Conservation (phyloP, 92 coral and sea anemone species). For the Epizoanthus rinbou region DNA sequence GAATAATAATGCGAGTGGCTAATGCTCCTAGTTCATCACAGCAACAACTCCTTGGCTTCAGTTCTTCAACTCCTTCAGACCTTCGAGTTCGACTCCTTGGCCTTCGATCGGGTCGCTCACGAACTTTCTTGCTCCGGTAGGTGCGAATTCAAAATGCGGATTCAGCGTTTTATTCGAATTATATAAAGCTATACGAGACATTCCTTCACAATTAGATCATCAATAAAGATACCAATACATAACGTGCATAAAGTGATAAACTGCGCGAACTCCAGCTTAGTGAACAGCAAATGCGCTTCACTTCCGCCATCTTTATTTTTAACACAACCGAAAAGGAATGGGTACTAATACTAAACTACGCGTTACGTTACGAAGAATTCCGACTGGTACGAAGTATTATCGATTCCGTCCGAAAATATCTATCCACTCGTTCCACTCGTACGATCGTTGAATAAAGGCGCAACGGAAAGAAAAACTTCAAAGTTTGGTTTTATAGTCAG, state of each 20-base stretch:
- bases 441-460: not conserved
- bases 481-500: not conserved
- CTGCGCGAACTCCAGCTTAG: not conserved
- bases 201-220: not conserved
- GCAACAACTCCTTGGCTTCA: too few species aligned
- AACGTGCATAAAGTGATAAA: not conserved
- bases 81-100: too few species aligned
- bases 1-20: too few species aligned
- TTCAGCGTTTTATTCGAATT: not conserved
- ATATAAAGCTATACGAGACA: not conserved
- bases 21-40: too few species aligned
- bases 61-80: too few species aligned
- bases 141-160: not conserved
- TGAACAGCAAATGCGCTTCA: not conserved
- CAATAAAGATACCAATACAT: not conserved
- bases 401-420: not conserved
- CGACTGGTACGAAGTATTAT: conserved; percentile 17
- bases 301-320: conserved; percentile 21
- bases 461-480: not conserved
- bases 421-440: not conserved
- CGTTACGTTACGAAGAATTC: not conserved
- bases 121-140: not conserved
- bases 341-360: conserved; percentile 10
- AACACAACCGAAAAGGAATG: not conserved
- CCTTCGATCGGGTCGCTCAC: too few species aligned